Base-by-base conservation (phyloP, 2,797 vertebrate species). In the Enteromius fasciolatus region DNA sequence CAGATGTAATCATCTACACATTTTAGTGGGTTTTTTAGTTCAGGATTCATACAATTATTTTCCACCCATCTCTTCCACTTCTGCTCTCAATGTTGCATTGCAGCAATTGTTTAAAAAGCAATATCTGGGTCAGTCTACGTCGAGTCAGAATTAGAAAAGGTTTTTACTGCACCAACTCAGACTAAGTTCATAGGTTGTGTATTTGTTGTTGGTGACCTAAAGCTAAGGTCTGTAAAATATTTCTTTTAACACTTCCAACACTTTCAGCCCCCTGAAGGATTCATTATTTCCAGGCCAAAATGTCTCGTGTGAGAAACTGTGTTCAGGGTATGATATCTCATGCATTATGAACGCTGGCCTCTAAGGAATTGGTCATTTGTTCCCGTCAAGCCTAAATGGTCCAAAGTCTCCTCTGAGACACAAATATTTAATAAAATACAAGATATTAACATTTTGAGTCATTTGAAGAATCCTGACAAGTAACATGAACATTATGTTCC, bases 281-380 rank as follows among this genome's bases (percentile, higher is more conserved):
- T 75, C 73, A 57, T 57, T 75, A 57, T 57, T 75, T 75, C 7
- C 33, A 23, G 50, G 20, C 72, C 33, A 54, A 36, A 33, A 50
- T 1, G 0, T 73, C 48, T 57, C 3, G 3, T 52, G 18, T 36
- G 48, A 50, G 11, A 74, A 54, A 18, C 28, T 6, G 12, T 33
- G 50, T 36, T 54, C 72, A 54, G 31, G 50, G 6, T 23, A 74
- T 54, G 48, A 54, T 4, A n/a, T 39, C 12, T 54, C 20, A 39
- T 5, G 20, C 17, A 23, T 39, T 75, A 57, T 23, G 72, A 75
- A 57, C 7, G 7, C 20, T 10, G 50, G 33, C 6, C 50, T 10
- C 20, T 36, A 25, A 57, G 72, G 33, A 74, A 74, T 57, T 57
- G 72, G 31, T 39, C 31, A 74, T 39, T 57, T 54, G 11, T 23